phyloP scores from a whole-genome alignment of 2,113 vertebrate species.

The Malaclemys terrapin region DNA sequence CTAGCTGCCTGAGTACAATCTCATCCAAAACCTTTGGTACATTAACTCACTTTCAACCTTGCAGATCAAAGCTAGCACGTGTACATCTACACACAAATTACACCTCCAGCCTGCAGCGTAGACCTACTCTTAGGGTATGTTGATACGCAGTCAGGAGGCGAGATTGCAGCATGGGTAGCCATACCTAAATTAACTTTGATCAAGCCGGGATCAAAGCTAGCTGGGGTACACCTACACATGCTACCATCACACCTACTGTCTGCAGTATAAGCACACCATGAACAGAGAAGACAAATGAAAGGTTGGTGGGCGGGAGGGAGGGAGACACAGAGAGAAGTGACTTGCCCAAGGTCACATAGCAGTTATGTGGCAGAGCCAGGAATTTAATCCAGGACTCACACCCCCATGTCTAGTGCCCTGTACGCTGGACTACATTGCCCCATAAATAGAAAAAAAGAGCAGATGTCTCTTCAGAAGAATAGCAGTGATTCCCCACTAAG shows the following conservation, averaged over 20 bases:
- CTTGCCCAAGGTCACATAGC: not conserved
- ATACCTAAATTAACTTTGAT: not conserved
- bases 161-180: not conserved
- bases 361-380: conserved; percentile 3
- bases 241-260: not conserved
- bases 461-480: not conserved
- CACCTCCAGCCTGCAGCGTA: not conserved
- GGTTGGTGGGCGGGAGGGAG: not conserved
- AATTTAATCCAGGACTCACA: not conserved
- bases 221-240: not conserved
- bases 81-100: not conserved
- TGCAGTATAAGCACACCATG: not conserved
- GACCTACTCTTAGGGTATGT: not conserved
- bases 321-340: not conserved
- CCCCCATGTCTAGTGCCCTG: not conserved
- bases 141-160: not conserved
- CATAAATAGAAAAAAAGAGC: not conserved
- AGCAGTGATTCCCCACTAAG: not conserved
- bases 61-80: no score
- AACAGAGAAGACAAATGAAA: conserved; percentile 36
- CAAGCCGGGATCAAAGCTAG: not conserved
- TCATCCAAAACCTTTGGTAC: not conserved
- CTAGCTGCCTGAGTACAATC: not conserved
- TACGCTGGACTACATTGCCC: not conserved
- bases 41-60: not conserved